Base-by-base conservation (phyloP, 2,113 vertebrate genomes). In the Rhabdomys dilectus region DNA sequence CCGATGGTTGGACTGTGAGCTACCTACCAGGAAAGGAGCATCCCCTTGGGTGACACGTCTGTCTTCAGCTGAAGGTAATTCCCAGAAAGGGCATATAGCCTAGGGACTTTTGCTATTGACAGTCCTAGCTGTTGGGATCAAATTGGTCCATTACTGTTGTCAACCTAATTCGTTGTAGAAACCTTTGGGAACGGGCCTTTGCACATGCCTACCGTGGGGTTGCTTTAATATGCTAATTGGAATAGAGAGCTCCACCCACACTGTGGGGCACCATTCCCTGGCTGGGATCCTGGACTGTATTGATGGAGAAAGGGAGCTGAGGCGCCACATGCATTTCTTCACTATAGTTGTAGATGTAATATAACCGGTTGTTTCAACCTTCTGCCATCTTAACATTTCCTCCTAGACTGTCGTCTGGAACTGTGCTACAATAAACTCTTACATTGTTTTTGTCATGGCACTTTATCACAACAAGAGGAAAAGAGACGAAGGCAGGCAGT, bases 31-130 rank as follows among this genome's bases (percentile, higher is more conserved):
- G 72, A 86, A 85, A 34, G 22, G 16, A 1, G 0, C 12, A 12
- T 48, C 39, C 15, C 22, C 66, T 3, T 15, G 13, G 58, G 4
- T 3, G 1, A 21, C 12, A 11, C 72, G 4, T 76, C 87, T 88
- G 24, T 97, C 82, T 93, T 91, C 53, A 91, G 45, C 10, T 89
- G 42, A 91, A n/a, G 36, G 26, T 22, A 89, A 51, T 91, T 89
- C 58, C 31, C 31, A 78, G 62, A 22, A 66, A 68, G 19, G 36
- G 36, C 48, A 84, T 53, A 86, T 17, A 66, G 16, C 5, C 39
- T 39, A 89, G 11, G 45, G 21, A 9, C n/a, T 56, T 45, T 56
- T 39, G 34, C 34, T 77, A 48, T 56, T 64, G 76, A 81, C 5
- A 68, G 68, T 56, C 45, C 60, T 31, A 64, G 48, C 13, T 19